phyloP scores from a whole-genome alignment of 2,113 vertebrate genomes.

The Jaculus jaculus region DNA sequence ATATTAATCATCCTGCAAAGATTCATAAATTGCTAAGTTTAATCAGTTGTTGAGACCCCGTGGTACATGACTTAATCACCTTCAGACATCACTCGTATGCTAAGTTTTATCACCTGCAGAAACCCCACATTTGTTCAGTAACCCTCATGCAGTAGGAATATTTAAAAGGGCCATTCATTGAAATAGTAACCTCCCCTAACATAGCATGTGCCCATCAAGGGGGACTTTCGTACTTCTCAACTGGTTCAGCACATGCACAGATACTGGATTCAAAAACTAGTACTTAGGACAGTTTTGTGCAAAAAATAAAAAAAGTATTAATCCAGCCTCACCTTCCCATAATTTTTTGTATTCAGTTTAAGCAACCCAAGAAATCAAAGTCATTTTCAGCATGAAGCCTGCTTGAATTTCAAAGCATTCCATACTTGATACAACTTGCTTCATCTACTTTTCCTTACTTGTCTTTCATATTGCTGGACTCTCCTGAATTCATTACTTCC shows the following conservation, averaged over 20 bases:
- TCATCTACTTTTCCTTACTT: not conserved
- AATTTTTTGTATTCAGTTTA: not conserved
- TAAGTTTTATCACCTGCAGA: not conserved
- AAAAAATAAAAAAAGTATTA: not conserved
- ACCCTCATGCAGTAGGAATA: not conserved
- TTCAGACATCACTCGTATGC: not conserved
- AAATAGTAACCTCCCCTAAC: not conserved
- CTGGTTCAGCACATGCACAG: not conserved
- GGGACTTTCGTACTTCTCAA: not conserved
- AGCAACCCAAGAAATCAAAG: not conserved
- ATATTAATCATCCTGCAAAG: not conserved
- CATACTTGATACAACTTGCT: not conserved
- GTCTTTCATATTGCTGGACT: not conserved
- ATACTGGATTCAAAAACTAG: not conserved
- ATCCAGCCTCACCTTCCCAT: rapidly evolving
- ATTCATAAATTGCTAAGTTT: not conserved
- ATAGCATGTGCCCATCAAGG: not conserved
- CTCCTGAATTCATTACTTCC: not conserved
- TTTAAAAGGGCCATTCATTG: not conserved
- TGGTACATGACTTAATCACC: not conserved
- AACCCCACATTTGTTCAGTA: not conserved
- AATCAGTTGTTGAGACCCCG: not conserved
- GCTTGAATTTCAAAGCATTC: not conserved
- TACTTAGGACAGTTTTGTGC: not conserved
- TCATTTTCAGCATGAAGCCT: not conserved